These are phyloP conservation scores for Acronicta alni DNA, from an alignment of 2,888 invertebrate genomes.

Conservation along the genomic window DNA sequence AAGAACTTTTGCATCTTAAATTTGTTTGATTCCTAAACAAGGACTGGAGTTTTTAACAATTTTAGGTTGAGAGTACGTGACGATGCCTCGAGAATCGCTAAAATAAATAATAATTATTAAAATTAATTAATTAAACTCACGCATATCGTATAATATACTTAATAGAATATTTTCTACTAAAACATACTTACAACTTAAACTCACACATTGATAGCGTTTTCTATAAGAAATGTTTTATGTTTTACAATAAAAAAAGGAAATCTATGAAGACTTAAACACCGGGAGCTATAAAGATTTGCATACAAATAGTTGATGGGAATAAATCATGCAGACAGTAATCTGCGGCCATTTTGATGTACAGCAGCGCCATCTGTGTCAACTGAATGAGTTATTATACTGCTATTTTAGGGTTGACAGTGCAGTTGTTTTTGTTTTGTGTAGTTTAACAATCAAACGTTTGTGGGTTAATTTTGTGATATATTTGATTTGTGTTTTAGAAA, in stretches of 20 bases:
- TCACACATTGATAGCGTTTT: conserved; percentile 27
- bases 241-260: conserved; percentile 37
- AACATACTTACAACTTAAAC: conserved; percentile 18
- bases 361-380: conserved; percentile 88
- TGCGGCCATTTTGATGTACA: conserved; percentile 86
- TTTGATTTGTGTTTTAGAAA: conserved; percentile 10
- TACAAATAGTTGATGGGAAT: conserved; percentile 82
- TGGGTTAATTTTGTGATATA: conserved; percentile 2
- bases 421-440: neutral
- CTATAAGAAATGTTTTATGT: conserved; percentile 31
- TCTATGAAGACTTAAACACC: conserved; percentile 60
- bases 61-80: no score
- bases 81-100: no score
- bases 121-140: neutral
- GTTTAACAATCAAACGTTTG: conserved; percentile 2
- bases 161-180: neutral
- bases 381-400: conserved; percentile 84
- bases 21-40: no score
- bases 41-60: no score
- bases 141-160: neutral
- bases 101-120: no score
- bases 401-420: conserved; percentile 69
- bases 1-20: no score
- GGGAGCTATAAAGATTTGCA: conserved; percentile 74
- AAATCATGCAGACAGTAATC: conserved; percentile 86